A percentile compares a stretch with the other conserved stretches of the same genome.
Evolutionary conservation across 2,113 vertebrate genomes (phyloP).

Genomic region (Neomonachus schauinslandi): DNA sequence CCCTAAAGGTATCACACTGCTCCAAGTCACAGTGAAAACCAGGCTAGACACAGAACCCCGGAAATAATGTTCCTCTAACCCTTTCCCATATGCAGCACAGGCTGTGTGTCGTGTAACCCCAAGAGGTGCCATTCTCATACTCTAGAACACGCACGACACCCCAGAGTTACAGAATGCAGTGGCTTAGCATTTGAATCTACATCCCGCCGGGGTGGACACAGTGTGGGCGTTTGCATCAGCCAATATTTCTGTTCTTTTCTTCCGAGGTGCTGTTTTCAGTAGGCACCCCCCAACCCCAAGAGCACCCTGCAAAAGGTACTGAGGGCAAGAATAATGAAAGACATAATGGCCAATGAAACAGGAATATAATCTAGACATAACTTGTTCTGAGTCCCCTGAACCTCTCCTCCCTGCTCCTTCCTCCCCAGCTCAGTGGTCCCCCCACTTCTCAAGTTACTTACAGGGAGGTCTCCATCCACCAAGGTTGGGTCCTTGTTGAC

Average conservation of each 20-base stretch:
- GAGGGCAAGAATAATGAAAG: background rate
- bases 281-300: background rate
- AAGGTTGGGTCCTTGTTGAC: slow-evolving; percentile 72
- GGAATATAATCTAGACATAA: background rate
- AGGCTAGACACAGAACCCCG: background rate
- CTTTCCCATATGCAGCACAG: background rate
- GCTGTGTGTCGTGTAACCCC: fast-evolving
- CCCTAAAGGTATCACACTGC: background rate
- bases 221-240: fast-evolving
- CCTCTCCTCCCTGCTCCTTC: background rate
- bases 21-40: background rate
- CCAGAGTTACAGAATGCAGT: fast-evolving
- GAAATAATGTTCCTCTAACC: no score
- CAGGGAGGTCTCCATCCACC: slow-evolving; percentile 83
- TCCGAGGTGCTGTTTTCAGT: background rate
- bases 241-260: background rate
- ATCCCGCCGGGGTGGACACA: background rate
- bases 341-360: background rate
- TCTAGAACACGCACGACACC: fast-evolving
- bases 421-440: background rate
- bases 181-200: background rate
- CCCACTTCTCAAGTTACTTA: slow-evolving; percentile 52
- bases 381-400: background rate
- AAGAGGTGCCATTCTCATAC: background rate
- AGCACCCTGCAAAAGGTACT: background rate